Conservation (phyloP, 2,797 vertebrate genomes). For the Girardinus metallicus region DNA sequence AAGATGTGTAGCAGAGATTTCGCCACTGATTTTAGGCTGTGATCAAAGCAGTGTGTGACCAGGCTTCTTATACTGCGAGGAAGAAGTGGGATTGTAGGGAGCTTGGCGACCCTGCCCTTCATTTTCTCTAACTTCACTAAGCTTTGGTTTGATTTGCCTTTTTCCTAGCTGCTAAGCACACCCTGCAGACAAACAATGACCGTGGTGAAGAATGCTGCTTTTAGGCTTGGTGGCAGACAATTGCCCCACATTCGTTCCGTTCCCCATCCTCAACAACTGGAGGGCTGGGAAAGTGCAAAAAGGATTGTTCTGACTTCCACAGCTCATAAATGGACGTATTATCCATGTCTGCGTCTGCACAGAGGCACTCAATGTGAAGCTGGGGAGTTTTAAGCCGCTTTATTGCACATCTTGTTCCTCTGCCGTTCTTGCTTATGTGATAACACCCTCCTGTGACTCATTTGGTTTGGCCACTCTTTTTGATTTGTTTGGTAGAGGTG, state of each 20-base stretch:
- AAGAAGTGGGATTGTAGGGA: conserved; percentile 27
- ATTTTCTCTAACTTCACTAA: conserved; percentile 25
- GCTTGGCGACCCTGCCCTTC: conserved; percentile 43
- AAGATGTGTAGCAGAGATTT: conserved; percentile 41
- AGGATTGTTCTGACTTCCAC: conserved; percentile 21
- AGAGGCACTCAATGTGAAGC: conserved; percentile 28
- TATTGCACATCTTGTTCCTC: conserved; percentile 4
- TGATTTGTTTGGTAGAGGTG: conserved; percentile 7
- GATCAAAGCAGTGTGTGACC: conserved; percentile 44
- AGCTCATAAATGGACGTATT: conserved; percentile 40
- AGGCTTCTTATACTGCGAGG: conserved; percentile 8
- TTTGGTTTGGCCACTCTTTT: conserved; percentile 18
- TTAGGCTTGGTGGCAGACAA: conserved; percentile 50
- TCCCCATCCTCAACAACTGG: conserved; percentile 36
- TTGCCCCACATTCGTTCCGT: conserved; percentile 54
- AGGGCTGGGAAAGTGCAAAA: conserved; percentile 36
- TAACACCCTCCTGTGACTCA: conserved; percentile 24
- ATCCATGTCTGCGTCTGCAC: conserved; percentile 29
- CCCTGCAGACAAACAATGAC: conserved; percentile 48
- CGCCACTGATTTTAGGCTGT: conserved; percentile 32
- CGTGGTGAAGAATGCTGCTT: conserved; percentile 57
- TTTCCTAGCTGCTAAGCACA: conserved; percentile 62
- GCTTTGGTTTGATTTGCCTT: conserved; percentile 35
- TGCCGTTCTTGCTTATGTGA: conserved; percentile 7
- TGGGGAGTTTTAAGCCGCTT: conserved; percentile 39